Evolutionary conservation across 1,140 invertebrate genomes (phyloP).

Genomic region (Geopemphigus sp.): DNA sequence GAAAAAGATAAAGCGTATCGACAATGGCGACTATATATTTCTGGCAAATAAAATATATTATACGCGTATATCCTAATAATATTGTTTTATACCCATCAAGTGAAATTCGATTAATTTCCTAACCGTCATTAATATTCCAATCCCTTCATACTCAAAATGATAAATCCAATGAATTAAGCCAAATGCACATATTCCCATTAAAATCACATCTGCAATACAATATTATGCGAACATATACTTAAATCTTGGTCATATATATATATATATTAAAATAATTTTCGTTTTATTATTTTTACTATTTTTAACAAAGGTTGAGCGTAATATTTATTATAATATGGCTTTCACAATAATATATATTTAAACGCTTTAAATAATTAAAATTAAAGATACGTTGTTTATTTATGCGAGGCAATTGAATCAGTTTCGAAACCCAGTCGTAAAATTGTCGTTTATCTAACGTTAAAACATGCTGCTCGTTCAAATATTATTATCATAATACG

Average conservation of each 20-base stretch:
- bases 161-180: slow-evolving; percentile 1
- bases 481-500: no score
- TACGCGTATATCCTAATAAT: not conserved
- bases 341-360: no score
- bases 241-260: not conserved
- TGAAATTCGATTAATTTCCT: slow-evolving; percentile 31
- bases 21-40: not conserved
- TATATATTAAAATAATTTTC: no score
- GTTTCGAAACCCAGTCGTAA: no score
- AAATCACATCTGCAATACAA: not conserved
- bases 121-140: slow-evolving; percentile 15
- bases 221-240: not conserved
- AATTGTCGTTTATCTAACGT: no score
- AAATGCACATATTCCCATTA: not conserved
- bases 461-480: no score
- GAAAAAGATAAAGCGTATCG: not conserved
- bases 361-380: no score
- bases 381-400: no score
- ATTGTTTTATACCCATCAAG: slow-evolving; percentile 19
- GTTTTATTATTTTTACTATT: no score
- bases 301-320: no score
- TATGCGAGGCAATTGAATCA: no score
- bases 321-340: no score
- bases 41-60: not conserved
- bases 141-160: not conserved